Evolutionary conservation across 2,113 vertebrate species (phyloP).

Genomic region (Solea senegalensis): DNA sequence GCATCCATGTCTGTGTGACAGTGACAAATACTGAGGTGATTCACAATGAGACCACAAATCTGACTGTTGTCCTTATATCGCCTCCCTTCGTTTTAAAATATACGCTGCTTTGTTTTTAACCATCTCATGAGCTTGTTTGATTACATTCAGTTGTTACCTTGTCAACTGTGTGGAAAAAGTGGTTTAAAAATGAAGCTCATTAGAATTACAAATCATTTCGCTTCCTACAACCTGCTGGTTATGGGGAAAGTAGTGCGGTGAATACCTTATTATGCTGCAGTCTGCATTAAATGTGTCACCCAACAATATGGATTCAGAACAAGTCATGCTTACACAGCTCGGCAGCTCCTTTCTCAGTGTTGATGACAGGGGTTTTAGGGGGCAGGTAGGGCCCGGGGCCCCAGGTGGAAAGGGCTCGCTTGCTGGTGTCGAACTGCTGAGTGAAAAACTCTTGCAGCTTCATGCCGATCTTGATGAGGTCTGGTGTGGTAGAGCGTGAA

Average conservation of each 20-base stretch:
- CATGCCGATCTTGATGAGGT: conserved; percentile 99
- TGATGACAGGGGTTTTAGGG: conserved; percentile 89
- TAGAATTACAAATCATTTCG: conserved; percentile 51
- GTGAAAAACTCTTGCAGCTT: conserved; percentile 99
- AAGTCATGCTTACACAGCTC: conserved; percentile 88
- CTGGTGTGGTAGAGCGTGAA: conserved; percentile 96
- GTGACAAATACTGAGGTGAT: conserved; percentile 4
- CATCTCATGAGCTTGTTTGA: conserved; percentile 25
- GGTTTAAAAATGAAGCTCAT: conserved; percentile 36
- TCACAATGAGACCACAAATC: conserved; percentile 12
- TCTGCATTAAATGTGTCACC: conserved; percentile 4
- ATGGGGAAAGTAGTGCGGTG: conserved; percentile 9
- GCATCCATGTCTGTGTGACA: conserved; percentile 88
- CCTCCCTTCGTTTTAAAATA: not conserved
- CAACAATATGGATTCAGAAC: not conserved
- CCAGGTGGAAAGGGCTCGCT: conserved; percentile 96
- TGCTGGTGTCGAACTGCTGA: conserved; percentile 99
- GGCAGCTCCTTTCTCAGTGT: conserved; percentile 86
- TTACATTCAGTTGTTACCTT: conserved; percentile 28
- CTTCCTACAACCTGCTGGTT: conserved; percentile 23
- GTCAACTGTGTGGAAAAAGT: conserved; percentile 26
- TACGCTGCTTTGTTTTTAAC: conserved; percentile 30
- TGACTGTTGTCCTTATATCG: not conserved
- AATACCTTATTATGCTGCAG: conserved; percentile 13
- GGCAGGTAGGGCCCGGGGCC: conserved; percentile 94